Evolutionary conservation across 2,797 vertebrate genomes (phyloP).

Genomic region (Gymnoscopelus microlampas): DNA sequence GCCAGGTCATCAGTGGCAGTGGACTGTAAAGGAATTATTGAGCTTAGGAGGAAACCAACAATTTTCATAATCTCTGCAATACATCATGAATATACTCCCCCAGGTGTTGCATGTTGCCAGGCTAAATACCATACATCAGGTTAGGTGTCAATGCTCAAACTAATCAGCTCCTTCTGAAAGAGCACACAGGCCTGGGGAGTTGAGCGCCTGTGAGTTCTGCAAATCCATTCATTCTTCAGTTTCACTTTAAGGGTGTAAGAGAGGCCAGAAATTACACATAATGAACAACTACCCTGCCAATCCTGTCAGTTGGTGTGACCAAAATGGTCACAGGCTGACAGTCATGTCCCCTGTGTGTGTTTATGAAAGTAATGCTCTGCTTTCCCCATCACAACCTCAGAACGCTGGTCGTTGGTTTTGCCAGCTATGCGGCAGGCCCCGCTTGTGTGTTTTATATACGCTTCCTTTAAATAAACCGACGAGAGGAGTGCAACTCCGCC

Average conservation of each 20-base stretch:
- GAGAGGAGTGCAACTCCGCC: conserved; percentile 62
- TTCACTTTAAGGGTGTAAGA: conserved; percentile 79
- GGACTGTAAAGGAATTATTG: conserved; percentile 14
- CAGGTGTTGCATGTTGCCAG: conserved; percentile 27
- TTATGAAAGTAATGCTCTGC: conserved; percentile 75
- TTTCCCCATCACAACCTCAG: conserved; percentile 78
- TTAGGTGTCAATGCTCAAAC: conserved; percentile 44
- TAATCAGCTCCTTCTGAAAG: conserved; percentile 37
- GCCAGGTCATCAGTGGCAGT: conserved; percentile 26
- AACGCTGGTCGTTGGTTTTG: conserved; percentile 71
- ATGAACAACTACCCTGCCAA: conserved; percentile 80
- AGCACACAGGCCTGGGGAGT: conserved; percentile 37
- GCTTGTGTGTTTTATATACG: conserved; percentile 76
- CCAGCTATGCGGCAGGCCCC: conserved; percentile 72
- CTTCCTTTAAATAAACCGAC: conserved; percentile 82
- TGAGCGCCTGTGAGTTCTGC: conserved; percentile 67
- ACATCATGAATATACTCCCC: conserved; percentile 14
- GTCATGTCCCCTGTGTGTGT: conserved; percentile 75
- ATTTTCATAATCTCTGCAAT: neutral
- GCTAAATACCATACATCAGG: conserved; percentile 33
- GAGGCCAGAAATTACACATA: conserved; percentile 82
- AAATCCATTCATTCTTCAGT: conserved; percentile 79
- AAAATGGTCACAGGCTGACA: conserved; percentile 79
- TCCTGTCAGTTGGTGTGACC: conserved; percentile 79
- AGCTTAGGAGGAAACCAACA: conserved; percentile 19